phyloP scores from a whole-genome alignment of 2,888 invertebrate species.

The Cistogaster globosa region DNA sequence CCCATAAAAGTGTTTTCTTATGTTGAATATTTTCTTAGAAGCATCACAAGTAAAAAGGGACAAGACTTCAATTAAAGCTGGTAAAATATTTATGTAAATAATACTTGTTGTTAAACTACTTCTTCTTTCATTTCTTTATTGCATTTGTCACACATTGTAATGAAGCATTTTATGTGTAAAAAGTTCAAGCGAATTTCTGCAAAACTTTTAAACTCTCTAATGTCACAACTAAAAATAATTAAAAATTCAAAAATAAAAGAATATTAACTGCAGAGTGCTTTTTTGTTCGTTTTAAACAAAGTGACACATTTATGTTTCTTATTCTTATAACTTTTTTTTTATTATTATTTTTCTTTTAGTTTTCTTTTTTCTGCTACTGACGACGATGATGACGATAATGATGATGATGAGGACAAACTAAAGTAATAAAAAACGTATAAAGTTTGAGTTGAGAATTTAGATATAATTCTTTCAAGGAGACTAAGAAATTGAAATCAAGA shows the following conservation, averaged over 20 bases:
- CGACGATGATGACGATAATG: slow-evolving; percentile 1
- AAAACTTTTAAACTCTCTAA: not conserved
- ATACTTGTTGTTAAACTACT: not conserved
- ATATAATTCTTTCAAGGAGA: slow-evolving; percentile 27
- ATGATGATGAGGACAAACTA: slow-evolving; percentile 8
- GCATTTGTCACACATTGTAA: slow-evolving; percentile 31
- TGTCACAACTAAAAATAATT: slow-evolving; percentile 9
- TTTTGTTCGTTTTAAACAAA: slow-evolving; percentile 10
- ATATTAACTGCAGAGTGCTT: slow-evolving; percentile 14
- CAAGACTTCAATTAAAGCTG: slow-evolving; percentile 1
- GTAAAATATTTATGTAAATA: slow-evolving; percentile 6
- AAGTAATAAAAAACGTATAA: slow-evolving; percentile 28
- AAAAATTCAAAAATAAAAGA: slow-evolving; percentile 6
- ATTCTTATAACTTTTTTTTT: slow-evolving; percentile 3
- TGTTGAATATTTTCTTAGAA: slow-evolving; percentile 4
- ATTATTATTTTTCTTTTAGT: not conserved
- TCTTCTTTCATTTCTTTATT: not conserved
- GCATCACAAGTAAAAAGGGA: slow-evolving; percentile 22
- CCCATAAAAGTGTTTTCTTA: too few relatives aligned
- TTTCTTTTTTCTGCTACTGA: not conserved
- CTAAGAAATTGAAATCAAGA: slow-evolving; percentile 50
- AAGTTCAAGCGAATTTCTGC: not conserved
- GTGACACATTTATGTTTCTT: slow-evolving; percentile 16
- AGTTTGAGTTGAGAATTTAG: slow-evolving; percentile 50
- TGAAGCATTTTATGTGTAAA: slow-evolving; percentile 4